Conservation (phyloP, 2,113 vertebrate genomes). For the Junco hyemalis region DNA sequence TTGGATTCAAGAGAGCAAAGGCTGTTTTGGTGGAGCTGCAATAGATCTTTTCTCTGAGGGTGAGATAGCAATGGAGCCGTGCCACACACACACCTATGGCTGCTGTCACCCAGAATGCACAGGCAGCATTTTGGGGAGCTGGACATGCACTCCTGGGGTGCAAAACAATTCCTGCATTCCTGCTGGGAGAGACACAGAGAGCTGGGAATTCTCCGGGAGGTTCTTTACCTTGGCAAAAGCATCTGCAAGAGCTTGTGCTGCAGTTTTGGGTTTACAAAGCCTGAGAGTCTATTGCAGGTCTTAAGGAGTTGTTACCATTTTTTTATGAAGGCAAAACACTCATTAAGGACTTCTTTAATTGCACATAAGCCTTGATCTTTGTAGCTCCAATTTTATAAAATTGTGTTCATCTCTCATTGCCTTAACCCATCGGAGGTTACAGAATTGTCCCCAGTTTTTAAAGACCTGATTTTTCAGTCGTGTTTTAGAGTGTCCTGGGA, state of each 20-base stretch:
- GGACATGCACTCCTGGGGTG: background rate
- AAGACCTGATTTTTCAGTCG: background rate
- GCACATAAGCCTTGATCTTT: background rate
- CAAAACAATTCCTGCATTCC: background rate
- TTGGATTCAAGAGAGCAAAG: background rate
- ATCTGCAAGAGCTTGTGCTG: background rate
- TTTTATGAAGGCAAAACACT: background rate
- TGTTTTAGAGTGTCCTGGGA: background rate
- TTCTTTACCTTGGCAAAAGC: background rate
- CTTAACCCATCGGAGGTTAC: background rate
- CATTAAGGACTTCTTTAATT: conserved; percentile 2
- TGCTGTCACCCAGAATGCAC: background rate
- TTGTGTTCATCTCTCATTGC: background rate
- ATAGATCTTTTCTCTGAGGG: background rate
- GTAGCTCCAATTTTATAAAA: background rate
- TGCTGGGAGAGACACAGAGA: accelerated
- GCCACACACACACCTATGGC: background rate
- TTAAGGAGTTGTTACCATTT: background rate
- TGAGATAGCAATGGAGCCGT: background rate
- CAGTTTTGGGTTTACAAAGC: background rate
- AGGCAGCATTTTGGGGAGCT: accelerated
- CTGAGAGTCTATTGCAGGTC: background rate
- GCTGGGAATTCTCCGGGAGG: background rate
- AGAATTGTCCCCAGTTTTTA: conserved; percentile 22
- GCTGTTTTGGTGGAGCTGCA: background rate